Conservation (phyloP, 2,113 vertebrate genomes). For the Tragelaphus scriptus region DNA sequence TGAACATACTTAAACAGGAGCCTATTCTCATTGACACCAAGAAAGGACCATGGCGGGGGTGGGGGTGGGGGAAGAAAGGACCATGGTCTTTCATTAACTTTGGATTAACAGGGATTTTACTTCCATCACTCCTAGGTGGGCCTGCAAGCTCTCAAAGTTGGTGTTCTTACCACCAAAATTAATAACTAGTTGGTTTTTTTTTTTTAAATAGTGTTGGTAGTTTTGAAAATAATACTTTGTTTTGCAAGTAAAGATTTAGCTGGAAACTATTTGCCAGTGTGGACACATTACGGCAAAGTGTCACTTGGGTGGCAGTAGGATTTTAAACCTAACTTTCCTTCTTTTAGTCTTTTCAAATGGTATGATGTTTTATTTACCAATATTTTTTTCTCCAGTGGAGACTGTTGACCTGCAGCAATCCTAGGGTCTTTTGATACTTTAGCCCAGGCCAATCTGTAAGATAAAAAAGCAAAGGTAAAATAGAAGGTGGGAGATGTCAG, state of each 20-base stretch:
- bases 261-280: not conserved
- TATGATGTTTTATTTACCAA: constrained; percentile 36
- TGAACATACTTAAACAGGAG: constrained; percentile 18
- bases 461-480: not conserved
- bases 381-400: constrained; percentile 63
- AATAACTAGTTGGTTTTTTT: not conserved
- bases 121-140: not conserved
- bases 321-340: constrained; percentile 15
- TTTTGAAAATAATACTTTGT: not conserved
- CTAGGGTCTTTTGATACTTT: constrained; percentile 57
- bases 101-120: not conserved
- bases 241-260: not conserved
- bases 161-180: not conserved
- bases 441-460: constrained; percentile 56
- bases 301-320: not conserved
- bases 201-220: not conserved
- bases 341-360: not conserved
- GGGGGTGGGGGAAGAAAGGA: not conserved
- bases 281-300: not conserved
- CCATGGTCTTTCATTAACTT: not conserved
- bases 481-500: not conserved
- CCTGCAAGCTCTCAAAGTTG: not conserved
- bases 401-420: constrained; percentile 45
- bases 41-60: not conserved
- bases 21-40: not conserved